Base-by-base conservation (phyloP, 2,888 invertebrate species). In the Brenthis ino region DNA sequence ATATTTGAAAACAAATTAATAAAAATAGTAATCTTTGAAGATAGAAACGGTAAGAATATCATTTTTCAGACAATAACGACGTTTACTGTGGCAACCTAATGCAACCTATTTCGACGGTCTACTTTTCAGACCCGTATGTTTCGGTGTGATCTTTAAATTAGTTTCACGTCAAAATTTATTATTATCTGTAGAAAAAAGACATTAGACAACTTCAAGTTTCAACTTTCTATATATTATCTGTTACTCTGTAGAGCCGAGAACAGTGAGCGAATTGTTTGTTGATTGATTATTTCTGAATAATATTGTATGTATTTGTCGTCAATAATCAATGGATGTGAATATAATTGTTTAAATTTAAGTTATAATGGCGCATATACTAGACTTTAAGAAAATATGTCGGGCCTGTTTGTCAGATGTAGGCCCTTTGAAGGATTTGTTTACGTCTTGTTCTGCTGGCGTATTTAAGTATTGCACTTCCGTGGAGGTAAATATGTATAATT, bases 401-500 rank as follows among this genome's bases (percentile, higher is more conserved):
- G 86, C 89, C 67, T 93, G 93, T 81, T 80, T 93, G 70, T 82
- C 87, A 5, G 86, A 86, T 53, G 78, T 80, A 3, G 89, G 86
- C n/a, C 86, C 88, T n/a, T 78, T 92, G 76, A 89, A 85, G 72
- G 86, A 90, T 70, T 81, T 93, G 72, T 89, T 91, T 82, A 78
- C 82, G 65, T 84, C 86, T 67, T 89, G 89, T 74, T 84, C 89
- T 12, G 79, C 89, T 48, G 90, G 91, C 74, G 83, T 92, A 70
- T 93, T 87, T 73, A 85, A 88, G 74, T 93, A 87, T 77, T 93
- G 93, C 71, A 93, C 93, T 57, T 89, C 93, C 67, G 85, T 93
- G 28, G 89, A 91, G 83, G 93, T 92, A 79, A 83, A 72, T 54
- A 43, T 28, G 16, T 11, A 47, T 37, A 56, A 53, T 43, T 11